These are phyloP conservation scores for Drosophila leonis DNA, from an alignment of 2,888 invertebrate species.

Conservation along the genomic window DNA sequence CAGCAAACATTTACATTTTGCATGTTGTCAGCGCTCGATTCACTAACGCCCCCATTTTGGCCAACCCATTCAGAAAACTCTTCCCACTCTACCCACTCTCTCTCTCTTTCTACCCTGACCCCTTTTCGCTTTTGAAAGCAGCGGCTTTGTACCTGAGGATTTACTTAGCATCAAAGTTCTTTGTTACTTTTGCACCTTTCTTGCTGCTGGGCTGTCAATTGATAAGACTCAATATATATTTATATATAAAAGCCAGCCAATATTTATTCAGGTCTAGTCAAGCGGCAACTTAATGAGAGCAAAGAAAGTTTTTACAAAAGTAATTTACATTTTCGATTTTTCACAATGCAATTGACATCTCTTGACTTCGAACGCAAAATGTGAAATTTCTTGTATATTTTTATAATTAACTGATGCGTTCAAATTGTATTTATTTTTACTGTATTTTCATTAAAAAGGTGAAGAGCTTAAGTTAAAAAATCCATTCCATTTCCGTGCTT, in stretches of 20 bases:
- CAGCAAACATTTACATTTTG: constrained; percentile 78
- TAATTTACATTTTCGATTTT: neutral
- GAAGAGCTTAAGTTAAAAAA: neutral
- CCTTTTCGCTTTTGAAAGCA: constrained; percentile 22
- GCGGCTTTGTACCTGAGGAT: constrained; percentile 54
- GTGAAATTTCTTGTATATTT: neutral
- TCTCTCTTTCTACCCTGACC: neutral
- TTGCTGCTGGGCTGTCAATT: constrained; percentile 35
- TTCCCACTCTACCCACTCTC: neutral
- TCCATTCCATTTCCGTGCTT: neutral
- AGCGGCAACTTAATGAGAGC: constrained; percentile 4
- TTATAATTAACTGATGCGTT: neutral
- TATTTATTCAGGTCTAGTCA: constrained; percentile 38
- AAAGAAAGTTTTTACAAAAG: neutral
- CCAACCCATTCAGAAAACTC: neutral
- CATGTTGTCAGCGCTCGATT: constrained; percentile 59
- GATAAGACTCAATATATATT: constrained; percentile 27
- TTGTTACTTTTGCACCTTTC: constrained; percentile 49
- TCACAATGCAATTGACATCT: constrained; percentile 2
- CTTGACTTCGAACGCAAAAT: neutral
- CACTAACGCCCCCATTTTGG: constrained; percentile 1
- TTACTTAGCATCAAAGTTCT: constrained; percentile 20
- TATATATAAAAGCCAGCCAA: constrained; percentile 24
- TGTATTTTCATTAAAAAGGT: neutral
- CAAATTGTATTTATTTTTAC: neutral